Percentiles rank a stretch among this genome's conserved stretches.
Conservation (phyloP, 1,140 invertebrate species). For the Scaptodrosophila lebanonensis region DNA sequence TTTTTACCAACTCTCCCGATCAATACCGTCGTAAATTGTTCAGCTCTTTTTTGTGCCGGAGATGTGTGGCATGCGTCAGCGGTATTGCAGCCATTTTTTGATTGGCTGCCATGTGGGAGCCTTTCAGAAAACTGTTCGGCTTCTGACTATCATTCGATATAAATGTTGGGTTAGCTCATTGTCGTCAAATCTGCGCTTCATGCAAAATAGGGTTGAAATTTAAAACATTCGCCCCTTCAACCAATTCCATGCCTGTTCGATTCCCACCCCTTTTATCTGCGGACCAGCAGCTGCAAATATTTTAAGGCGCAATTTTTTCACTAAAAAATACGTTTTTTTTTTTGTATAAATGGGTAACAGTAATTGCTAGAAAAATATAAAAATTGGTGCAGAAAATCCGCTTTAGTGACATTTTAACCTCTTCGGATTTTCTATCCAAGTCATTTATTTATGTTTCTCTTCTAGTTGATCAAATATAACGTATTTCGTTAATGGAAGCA, state of each 20-base stretch:
- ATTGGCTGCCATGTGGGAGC: constrained; percentile 37
- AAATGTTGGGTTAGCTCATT: constrained; percentile 5
- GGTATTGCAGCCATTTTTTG: constrained; percentile 41
- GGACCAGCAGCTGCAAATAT: constrained; percentile 45
- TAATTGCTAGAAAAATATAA: constrained; percentile 51
- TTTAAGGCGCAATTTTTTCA: constrained; percentile 50
- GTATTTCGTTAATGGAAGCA: constrained; percentile 52
- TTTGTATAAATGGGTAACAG: constrained; percentile 23
- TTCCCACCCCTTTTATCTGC: constrained; percentile 56
- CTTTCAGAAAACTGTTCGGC: constrained; percentile 9
- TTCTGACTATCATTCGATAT: constrained; percentile 47
- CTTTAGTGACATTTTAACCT: constrained; percentile 72
- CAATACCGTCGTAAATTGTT: constrained; percentile 19
- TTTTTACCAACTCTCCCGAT: constrained; percentile 3
- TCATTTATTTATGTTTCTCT: constrained; percentile 5
- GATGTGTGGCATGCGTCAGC: constrained; percentile 17
- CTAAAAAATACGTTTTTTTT: too few species aligned
- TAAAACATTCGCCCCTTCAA: constrained; percentile 25
- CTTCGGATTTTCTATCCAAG: constrained; percentile 36
- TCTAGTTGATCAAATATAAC: constrained; percentile 36
- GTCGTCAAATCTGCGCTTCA: constrained; percentile 17
- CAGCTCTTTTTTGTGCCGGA: constrained; percentile 3
- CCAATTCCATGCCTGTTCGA: constrained; percentile 7
- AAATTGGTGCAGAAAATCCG: constrained; percentile 36
- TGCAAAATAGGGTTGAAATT: constrained; percentile 70